Evolutionary conservation across 2,797 vertebrate species (phyloP).

Genomic region (Rhinatrema bivittatum): DNA sequence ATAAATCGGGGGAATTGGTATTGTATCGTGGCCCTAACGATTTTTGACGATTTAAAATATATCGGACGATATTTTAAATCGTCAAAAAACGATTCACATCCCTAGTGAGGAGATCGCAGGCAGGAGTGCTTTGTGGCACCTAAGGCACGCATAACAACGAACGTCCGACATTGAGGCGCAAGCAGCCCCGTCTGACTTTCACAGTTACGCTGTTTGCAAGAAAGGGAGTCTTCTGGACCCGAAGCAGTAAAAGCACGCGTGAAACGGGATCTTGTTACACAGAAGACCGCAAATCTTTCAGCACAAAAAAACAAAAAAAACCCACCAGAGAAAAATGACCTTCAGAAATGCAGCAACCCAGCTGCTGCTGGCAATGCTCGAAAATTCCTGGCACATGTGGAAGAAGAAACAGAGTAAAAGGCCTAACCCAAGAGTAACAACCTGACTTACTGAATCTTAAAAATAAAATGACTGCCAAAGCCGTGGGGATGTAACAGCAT

Average conservation of each 20-base stretch:
- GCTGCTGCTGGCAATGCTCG: constrained; percentile 13
- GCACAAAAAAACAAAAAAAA: background rate
- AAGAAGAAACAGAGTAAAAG: constrained; percentile 11
- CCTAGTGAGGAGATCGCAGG: constrained; percentile 36
- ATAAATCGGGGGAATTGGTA: too few species aligned
- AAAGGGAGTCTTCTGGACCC: constrained; percentile 17
- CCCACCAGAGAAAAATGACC: constrained; percentile 14
- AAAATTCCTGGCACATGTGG: constrained; percentile 10
- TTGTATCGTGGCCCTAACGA: too few species aligned
- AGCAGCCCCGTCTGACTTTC: constrained; percentile 16
- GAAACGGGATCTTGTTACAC: constrained; percentile 26
- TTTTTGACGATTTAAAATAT: too few species aligned
- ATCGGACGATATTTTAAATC: too few species aligned
- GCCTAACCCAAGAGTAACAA: constrained; percentile 18
- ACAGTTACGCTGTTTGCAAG: constrained; percentile 2
- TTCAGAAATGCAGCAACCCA: constrained; percentile 16
- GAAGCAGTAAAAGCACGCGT: constrained; percentile 25
- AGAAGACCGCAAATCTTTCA: constrained; percentile 24
- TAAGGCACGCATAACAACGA: constrained; percentile 19
- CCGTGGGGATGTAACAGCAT: too few species aligned
- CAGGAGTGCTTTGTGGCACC: constrained; percentile 15
- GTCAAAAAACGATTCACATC: too few species aligned
- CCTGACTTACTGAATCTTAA: constrained; percentile 1
- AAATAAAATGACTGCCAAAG: too few species aligned
- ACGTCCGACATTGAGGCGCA: constrained; percentile 24